Conservation (phyloP, 2,113 vertebrate genomes). For the Fulica atra region DNA sequence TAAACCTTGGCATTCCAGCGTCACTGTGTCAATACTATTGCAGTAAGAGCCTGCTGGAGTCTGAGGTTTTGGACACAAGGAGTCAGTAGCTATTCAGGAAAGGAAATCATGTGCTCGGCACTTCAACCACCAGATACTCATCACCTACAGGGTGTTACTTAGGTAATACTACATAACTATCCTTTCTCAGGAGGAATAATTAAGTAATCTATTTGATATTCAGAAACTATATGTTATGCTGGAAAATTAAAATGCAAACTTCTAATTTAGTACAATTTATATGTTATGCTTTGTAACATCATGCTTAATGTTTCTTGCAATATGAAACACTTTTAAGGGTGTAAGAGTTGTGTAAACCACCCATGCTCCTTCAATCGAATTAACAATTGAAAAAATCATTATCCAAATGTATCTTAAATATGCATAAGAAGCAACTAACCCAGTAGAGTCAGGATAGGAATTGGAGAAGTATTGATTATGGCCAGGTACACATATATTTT, state of each 20-base stretch:
- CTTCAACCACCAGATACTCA: neutral
- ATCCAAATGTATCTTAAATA: neutral
- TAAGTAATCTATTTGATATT: neutral
- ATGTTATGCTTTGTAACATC: neutral
- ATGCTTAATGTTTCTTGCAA: constrained; percentile 5
- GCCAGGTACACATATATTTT: neutral
- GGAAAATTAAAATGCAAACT: neutral
- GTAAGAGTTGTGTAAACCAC: constrained; percentile 14
- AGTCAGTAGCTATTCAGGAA: neutral
- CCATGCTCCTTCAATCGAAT: neutral
- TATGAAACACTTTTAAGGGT: neutral
- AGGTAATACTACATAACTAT: neutral
- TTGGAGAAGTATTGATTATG: neutral
- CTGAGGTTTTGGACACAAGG: neutral
- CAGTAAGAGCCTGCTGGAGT: neutral
- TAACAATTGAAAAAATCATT: neutral
- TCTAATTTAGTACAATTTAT: neutral
- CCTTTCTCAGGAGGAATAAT: neutral
- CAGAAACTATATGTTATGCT: neutral
- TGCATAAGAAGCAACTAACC: neutral
- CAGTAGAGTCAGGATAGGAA: neutral
- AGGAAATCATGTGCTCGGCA: neutral
- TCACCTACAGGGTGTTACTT: neutral
- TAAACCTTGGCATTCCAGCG: neutral
- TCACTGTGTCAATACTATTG: neutral